Percentiles rank a stretch among this genome's conserved stretches.
phyloP scores from a whole-genome alignment of 23 tunicate genomes.

The Pegea sp. region DNA sequence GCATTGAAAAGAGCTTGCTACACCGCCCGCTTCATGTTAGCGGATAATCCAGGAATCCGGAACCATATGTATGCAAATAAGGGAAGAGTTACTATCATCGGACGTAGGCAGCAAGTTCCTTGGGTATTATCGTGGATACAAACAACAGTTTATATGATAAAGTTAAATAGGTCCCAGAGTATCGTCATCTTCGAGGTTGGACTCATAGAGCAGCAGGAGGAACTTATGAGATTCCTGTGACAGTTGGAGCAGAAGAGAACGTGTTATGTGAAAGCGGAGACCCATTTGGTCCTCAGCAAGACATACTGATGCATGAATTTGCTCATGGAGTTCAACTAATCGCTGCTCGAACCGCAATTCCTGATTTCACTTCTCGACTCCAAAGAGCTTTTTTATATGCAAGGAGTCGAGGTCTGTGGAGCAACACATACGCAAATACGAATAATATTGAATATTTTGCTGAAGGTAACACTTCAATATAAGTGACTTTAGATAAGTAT shows the following conservation, averaged over 20 bases:
- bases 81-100: conserved; percentile 51
- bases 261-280: conserved; percentile 38
- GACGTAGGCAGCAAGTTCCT: conserved; percentile 31
- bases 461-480: conserved; percentile 13
- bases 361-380: conserved; percentile 24
- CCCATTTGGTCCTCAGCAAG: conserved; percentile 27
- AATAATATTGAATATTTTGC: conserved; percentile 54
- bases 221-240: conserved; percentile 38
- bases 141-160: no score
- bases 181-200: conserved; percentile 21
- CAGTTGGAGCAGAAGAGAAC: conserved; percentile 69
- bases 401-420: conserved; percentile 33
- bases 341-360: conserved; percentile 40
- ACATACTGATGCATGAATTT: conserved; percentile 64
- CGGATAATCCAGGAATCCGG: conserved; percentile 27
- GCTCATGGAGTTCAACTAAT: conserved; percentile 62
- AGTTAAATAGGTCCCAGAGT: conserved; percentile 25
- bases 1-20: conserved; percentile 55
- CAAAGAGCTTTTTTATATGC: conserved; percentile 21
- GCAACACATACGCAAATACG: conserved; percentile 49
- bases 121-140: no score
- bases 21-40: conserved; percentile 40
- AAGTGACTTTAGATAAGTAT: background rate
- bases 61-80: conserved; percentile 50
- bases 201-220: conserved; percentile 56